Evolutionary conservation across 53 echinoderm and acorn worm species (phyloP), one percentile per base, ranked within the genome.

Genomic region (Holothuria scabra): DNA sequence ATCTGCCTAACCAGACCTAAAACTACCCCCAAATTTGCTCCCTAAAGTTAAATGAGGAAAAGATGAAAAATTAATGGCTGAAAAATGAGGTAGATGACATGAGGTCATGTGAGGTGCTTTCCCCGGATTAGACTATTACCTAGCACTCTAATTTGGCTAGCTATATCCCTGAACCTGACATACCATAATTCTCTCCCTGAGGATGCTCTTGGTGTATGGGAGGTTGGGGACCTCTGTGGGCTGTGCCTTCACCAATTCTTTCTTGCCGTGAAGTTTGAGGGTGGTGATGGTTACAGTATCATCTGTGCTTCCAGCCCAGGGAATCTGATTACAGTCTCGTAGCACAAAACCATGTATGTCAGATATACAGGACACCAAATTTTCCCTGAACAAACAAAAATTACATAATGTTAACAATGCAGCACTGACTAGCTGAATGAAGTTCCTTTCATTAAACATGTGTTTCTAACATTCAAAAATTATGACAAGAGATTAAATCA

Each of bases 241-340:
- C 65, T 88, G 84, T 24, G 94, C 92, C 84, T 94, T 94, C 85
- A 97, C 88, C 33, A 86, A 66, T 48, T 97, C 97, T 56, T 97
- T 97, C 87, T 97, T 97, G 75, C 97, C 97, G 59, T 94, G 94
- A 11, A 97, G 76, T 41, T 92, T 92, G 37, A 94, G 88, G 0
- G 89, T 92, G 20, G 94, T 97, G 46, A 97, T 88, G 11, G 86
- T 88, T 57, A 92, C 78, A 21, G 87, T 90, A 5, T 93, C 94
- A 1, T 86, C 88, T 8, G 91, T 90, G 23, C 72, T 85, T 2
- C 97, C 94, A 29, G 94, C 97, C 97, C 97, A 97, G 6, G 97
- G 94, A 71, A 97, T 92, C 91, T 97, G 97, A 10, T 97, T 92
- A 69, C 97, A 94, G 83, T 97, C 94, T 20, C 88, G 83, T 5